Conservation (phyloP, 2,888 invertebrate species). For the Meteorus colon region DNA sequence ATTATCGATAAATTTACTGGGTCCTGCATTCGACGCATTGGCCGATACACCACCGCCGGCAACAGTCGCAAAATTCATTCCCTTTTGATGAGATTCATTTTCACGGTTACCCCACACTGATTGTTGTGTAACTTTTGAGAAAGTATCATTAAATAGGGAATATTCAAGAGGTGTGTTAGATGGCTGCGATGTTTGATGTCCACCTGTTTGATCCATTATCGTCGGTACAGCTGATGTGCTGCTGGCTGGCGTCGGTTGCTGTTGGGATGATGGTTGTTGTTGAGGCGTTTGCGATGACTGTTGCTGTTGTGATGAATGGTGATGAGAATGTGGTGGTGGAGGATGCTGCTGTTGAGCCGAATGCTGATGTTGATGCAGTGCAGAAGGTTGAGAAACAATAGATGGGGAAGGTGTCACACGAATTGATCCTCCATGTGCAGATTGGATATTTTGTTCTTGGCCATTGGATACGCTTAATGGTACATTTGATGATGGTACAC, state of each 20-base stretch:
- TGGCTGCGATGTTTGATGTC: constrained; percentile 63
- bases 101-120: constrained; percentile 79
- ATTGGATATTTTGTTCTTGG: constrained; percentile 54
- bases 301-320: constrained; percentile 59
- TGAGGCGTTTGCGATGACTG: constrained; percentile 59
- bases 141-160: constrained; percentile 89
- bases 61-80: constrained; percentile 83
- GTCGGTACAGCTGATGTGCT: constrained; percentile 60
- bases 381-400: constrained; percentile 53
- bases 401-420: constrained; percentile 65
- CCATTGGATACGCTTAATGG: constrained; percentile 56
- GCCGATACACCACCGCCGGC: constrained; percentile 76
- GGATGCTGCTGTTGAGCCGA: constrained; percentile 60
- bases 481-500: constrained; percentile 58
- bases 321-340: constrained; percentile 63
- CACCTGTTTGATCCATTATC: constrained; percentile 65
- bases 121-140: constrained; percentile 79
- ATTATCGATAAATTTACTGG: constrained; percentile 75
- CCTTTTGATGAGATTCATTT: constrained; percentile 75
- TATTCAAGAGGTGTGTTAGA: constrained; percentile 82
- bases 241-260: constrained; percentile 58
- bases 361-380: constrained; percentile 49
- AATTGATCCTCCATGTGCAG: constrained; percentile 61
- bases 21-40: constrained; percentile 71
- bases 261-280: constrained; percentile 66